A percentile compares a stretch with the other conserved stretches of the same genome.
Evolutionary conservation across 2,797 vertebrate genomes (phyloP).

Genomic region (Vireo griseus): DNA sequence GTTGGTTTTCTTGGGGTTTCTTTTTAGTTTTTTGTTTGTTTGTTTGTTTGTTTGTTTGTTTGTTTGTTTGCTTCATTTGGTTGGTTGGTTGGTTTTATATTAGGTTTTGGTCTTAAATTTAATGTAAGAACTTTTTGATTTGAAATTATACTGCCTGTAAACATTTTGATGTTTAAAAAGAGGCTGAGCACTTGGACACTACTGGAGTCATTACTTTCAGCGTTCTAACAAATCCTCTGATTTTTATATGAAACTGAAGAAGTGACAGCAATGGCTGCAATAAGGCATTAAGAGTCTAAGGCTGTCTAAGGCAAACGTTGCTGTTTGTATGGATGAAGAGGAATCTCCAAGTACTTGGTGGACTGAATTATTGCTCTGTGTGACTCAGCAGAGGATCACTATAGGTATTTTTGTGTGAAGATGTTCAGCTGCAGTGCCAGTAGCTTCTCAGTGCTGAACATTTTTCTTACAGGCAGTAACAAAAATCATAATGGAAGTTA

Average conservation of each 20-base stretch:
- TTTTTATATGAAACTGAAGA: not conserved
- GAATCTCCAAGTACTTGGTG: not conserved
- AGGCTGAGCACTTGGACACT: not conserved
- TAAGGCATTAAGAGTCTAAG: not conserved
- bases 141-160: not conserved
- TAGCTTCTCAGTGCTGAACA: not conserved
- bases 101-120: not conserved
- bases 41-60: no score
- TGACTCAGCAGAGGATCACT: not conserved
- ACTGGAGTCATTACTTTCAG: not conserved
- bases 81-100: not conserved
- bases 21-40: not conserved
- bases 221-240: not conserved
- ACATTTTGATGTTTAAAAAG: not conserved
- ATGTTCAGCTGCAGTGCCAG: not conserved
- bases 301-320: not conserved
- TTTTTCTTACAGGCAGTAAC: not conserved
- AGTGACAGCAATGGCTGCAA: not conserved
- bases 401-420: not conserved
- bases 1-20: fast-evolving
- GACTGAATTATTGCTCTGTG: not conserved
- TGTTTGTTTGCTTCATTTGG: no score
- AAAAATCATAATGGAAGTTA: not conserved
- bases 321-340: not conserved
- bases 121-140: not conserved